Conservation (phyloP, 1,140 invertebrate species). For the Archivesica marissinica region DNA sequence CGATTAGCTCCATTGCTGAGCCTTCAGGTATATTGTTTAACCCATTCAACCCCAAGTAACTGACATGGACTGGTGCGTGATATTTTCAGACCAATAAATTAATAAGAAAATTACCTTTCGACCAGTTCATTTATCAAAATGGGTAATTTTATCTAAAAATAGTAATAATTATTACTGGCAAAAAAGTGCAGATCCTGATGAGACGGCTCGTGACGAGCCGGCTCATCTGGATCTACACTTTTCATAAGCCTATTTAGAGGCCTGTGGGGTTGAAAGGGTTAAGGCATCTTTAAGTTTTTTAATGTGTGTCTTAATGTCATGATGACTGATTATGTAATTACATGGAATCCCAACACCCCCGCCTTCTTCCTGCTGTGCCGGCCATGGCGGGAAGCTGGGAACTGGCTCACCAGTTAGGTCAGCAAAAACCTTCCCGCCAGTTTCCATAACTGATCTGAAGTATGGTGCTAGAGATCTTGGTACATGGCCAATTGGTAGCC, state of each 20-base stretch:
- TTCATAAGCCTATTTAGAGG: background rate
- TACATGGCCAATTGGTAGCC: conserved; percentile 56
- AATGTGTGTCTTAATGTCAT: background rate
- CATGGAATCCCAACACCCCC: conserved; percentile 49
- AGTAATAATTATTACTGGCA: too few species aligned
- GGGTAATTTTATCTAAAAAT: background rate
- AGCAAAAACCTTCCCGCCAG: background rate
- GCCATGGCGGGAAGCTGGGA: conserved; percentile 57
- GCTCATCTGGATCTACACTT: conserved; percentile 26
- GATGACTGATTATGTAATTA: conserved; percentile 5
- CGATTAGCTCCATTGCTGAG: background rate
- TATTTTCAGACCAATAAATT: too few species aligned
- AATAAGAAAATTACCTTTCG: too few species aligned
- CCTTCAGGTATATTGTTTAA: too few species aligned
- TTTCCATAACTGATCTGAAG: conserved; percentile 43
- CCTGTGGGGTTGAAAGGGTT: background rate
- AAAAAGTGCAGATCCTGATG: background rate
- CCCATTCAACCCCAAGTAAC: too few species aligned
- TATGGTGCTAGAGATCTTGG: background rate
- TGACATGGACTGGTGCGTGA: too few species aligned
- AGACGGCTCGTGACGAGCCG: background rate
- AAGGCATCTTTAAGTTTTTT: background rate
- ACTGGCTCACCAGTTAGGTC: conserved; percentile 16
- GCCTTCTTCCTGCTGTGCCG: conserved; percentile 33
- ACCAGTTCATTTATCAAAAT: background rate